A percentile compares a stretch with the other conserved stretches of the same genome.
Conservation (phyloP, 2,888 invertebrate genomes). For the Prosopocoilus inquinatus region DNA sequence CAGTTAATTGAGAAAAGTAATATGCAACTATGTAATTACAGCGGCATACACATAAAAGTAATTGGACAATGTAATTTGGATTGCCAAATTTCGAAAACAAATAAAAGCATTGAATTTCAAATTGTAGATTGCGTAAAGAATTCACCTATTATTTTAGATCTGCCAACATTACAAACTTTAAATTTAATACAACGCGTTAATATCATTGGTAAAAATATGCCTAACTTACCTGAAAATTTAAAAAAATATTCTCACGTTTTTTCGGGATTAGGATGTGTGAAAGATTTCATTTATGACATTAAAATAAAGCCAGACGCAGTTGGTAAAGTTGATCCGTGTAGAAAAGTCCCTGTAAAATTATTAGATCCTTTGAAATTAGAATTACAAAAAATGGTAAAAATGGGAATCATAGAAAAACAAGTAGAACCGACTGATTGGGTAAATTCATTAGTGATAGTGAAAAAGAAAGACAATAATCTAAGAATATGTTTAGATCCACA, state of each 20-base stretch:
- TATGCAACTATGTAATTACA: background rate
- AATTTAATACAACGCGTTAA: too few species aligned
- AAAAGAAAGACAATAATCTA: background rate
- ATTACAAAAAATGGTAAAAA: conserved; percentile 13
- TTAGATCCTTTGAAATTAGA: conserved; percentile 7
- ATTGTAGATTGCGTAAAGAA: background rate
- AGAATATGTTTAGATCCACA: too few species aligned
- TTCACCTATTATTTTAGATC: too few species aligned
- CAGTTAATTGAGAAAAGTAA: background rate
- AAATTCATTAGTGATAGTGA: conserved; percentile 11
- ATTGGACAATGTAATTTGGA: background rate
- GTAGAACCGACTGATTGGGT: conserved; percentile 13
- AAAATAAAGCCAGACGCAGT: conserved; percentile 9
- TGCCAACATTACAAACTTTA: too few species aligned
- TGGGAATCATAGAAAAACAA: conserved; percentile 15
- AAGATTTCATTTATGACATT: conserved; percentile 11
- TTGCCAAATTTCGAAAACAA: background rate
- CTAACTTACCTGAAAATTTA: background rate
- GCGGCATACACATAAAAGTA: background rate
- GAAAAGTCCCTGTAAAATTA: conserved; percentile 12
- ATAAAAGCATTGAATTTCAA: background rate
- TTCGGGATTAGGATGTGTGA: conserved; percentile 11
- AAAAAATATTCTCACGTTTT: conserved; percentile 10
- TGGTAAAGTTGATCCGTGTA: conserved; percentile 12
- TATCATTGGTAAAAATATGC: too few species aligned